Conservation (phyloP, 2,113 vertebrate species). For the Caretta caretta region DNA sequence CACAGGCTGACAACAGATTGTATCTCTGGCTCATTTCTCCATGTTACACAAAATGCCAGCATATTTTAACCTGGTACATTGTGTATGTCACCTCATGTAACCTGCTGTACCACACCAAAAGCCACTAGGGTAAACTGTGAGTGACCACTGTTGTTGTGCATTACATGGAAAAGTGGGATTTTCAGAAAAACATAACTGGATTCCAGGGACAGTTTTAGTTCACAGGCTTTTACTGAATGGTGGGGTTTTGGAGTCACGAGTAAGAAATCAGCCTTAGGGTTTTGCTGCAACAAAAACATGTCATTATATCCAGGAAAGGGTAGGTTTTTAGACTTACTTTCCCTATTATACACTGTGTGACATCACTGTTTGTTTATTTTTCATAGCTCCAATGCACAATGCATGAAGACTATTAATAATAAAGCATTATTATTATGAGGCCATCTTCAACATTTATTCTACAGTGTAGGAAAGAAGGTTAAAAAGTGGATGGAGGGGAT, state of each 20-base stretch:
- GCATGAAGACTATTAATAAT: background rate
- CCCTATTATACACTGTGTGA: constrained; percentile 33
- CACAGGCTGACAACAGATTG: constrained; percentile 33
- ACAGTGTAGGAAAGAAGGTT: background rate
- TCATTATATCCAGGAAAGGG: constrained; percentile 67
- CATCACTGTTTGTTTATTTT: constrained; percentile 54
- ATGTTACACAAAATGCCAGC: background rate
- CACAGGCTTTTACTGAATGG: constrained; percentile 48
- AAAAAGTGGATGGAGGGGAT: background rate
- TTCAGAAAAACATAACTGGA: constrained; percentile 52
- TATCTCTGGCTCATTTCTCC: constrained; percentile 51
- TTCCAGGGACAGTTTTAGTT: constrained; percentile 47
- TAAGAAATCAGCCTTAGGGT: constrained; percentile 59
- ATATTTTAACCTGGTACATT: constrained; percentile 24
- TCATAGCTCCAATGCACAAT: background rate
- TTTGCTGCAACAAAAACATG: constrained; percentile 62
- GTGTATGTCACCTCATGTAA: constrained; percentile 30
- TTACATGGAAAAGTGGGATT: constrained; percentile 13
- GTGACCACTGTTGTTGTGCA: constrained; percentile 29
- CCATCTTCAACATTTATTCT: background rate
- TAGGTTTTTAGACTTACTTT: constrained; percentile 55
- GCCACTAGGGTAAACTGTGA: constrained; percentile 9
- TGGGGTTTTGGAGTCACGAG: constrained; percentile 57
- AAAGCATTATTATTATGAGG: background rate
- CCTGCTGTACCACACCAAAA: constrained; percentile 52